Evolutionary conservation across 2,797 vertebrate genomes (phyloP), one percentile per base, ranked within the genome.

Genomic region (Tamandua tetradactyla): DNA sequence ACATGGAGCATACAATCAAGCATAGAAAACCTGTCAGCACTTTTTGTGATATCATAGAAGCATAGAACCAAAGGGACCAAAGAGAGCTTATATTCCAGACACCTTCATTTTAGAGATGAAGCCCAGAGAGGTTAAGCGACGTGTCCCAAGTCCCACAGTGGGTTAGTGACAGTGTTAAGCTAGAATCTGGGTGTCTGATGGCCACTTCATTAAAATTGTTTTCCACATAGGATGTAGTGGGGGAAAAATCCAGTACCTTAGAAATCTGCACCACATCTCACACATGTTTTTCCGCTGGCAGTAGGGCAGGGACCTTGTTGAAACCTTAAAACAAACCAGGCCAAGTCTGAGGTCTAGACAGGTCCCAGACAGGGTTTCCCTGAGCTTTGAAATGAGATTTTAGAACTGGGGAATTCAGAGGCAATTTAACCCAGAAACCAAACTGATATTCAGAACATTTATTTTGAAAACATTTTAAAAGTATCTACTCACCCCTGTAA

Each of bases 271-370:
- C 92, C 62, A 88, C 0, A 7, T 87, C 87, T 90, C 84, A 80
- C 90, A 95, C 89, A 68, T 15, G 85, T 68, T 69, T 76, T 78
- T 96, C 72, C 37, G 20, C 35, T n/a, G 69, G 84, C 61, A 82
- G 75, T 88, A 94, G 91, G 71, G 55, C 66, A 5, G 0, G 30
- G 78, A 52, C 92, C 94, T 94, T 61, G 55, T 18, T 97, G 62
- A 96, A 97, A 91, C 82, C 83, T 96, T 96, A 93, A 97, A 96
- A 96, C 88, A 96, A 97, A 96, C 76, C 96, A 97, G 97, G 93
- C 95, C 93, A 94, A 91, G 91, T 88, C 88, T 85, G 82, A 95
- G 96, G 96, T 97, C 95, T 95, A 97, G 94, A 96, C 97, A 97
- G 93, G 81, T 42, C 83, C 93, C 95, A 97, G 96, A 97, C 92